Percentiles rank a stretch among this genome's conserved stretches.
These are phyloP conservation scores for Cariama cristata DNA, from an alignment of 2,113 vertebrate genomes.

Conservation along the genomic window DNA sequence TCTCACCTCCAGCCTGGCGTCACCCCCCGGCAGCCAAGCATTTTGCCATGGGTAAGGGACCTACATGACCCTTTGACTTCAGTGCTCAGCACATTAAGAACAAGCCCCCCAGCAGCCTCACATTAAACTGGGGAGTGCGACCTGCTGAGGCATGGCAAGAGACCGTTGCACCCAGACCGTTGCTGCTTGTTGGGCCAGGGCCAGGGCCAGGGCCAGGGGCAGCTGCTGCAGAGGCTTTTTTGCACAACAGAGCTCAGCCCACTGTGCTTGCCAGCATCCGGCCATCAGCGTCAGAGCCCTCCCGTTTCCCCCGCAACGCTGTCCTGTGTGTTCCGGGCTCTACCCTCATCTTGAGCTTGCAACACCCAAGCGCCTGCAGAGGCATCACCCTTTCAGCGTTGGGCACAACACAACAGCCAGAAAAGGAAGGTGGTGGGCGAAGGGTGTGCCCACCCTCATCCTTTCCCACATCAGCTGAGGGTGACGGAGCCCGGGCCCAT, in stretches of 20 bases:
- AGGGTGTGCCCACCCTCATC: not conserved
- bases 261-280: not conserved
- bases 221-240: not conserved
- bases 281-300: not conserved
- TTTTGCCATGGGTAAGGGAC: not conserved
- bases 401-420: not conserved
- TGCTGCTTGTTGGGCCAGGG: not conserved
- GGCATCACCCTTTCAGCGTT: not conserved
- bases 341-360: not conserved
- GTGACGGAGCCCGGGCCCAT: not conserved
- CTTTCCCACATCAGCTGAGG: conserved; percentile 11
- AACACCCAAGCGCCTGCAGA: not conserved
- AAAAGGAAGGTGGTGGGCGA: not conserved
- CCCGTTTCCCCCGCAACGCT: fast-evolving
- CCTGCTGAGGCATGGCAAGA: not conserved
- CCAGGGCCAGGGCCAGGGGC: not conserved
- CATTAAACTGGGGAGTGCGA: not conserved
- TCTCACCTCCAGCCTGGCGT: not conserved
- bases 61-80: not conserved
- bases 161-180: not conserved
- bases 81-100: not conserved
- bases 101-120: not conserved
- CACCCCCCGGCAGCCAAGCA: not conserved
- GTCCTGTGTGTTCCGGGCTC: fast-evolving
- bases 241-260: not conserved